Conservation (phyloP, 2,113 vertebrate species). For the Ailuropoda melanoleuca region DNA sequence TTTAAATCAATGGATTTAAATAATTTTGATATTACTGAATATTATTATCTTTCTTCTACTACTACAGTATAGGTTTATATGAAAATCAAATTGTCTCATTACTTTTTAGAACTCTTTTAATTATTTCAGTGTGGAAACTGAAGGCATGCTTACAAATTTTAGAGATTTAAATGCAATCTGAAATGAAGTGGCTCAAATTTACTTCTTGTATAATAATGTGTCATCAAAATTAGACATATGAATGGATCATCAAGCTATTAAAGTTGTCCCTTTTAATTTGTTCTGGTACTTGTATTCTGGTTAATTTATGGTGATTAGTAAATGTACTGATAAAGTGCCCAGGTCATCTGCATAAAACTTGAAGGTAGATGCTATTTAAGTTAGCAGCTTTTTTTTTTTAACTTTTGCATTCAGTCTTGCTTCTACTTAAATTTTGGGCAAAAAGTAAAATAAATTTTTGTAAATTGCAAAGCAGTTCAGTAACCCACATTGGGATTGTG, state of each 20-base stretch:
- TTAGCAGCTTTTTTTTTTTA: neutral
- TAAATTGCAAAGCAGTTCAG: slow-evolving; percentile 5
- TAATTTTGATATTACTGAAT: slow-evolving; percentile 17
- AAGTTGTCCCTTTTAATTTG: slow-evolving; percentile 51
- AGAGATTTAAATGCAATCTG: slow-evolving; percentile 10
- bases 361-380: slow-evolving; percentile 25
- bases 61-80: neutral
- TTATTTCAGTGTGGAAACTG: slow-evolving; percentile 20
- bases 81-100: neutral
- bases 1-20: slow-evolving; percentile 18
- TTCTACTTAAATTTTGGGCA: slow-evolving; percentile 21
- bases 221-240: slow-evolving; percentile 52
- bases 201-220: slow-evolving; percentile 53
- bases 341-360: slow-evolving; percentile 40
- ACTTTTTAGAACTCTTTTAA: neutral
- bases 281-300: slow-evolving; percentile 19
- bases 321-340: slow-evolving; percentile 33
- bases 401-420: neutral
- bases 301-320: slow-evolving; percentile 56
- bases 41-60: slow-evolving; percentile 34
- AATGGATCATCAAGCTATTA: slow-evolving; percentile 60
- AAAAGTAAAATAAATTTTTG: neutral
- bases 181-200: slow-evolving; percentile 46
- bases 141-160: slow-evolving; percentile 45
- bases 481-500: neutral